Percentiles rank a stretch among this genome's conserved stretches.
phyloP scores from a whole-genome alignment of 1,140 invertebrate species.

The Anoplolepis gracilipes region DNA sequence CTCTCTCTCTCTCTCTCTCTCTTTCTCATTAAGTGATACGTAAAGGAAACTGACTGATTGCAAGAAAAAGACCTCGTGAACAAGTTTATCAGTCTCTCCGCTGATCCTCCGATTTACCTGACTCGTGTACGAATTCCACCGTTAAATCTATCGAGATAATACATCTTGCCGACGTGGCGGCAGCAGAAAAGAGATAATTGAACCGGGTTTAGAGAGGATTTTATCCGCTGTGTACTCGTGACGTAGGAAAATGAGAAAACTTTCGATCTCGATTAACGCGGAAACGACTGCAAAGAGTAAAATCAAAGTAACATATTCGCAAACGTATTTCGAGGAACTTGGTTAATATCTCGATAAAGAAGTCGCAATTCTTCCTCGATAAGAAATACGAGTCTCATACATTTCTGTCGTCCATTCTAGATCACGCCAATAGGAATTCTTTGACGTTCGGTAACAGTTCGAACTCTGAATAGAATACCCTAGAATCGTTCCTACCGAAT shows the following conservation, averaged over 20 bases:
- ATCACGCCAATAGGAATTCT: constrained; percentile 12
- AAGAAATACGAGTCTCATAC: not conserved
- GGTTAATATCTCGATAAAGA: not conserved
- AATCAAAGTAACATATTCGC: constrained; percentile 38
- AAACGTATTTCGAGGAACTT: not conserved
- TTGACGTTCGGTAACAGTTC: not conserved
- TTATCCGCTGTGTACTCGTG: constrained; percentile 12
- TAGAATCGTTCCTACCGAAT: not conserved
- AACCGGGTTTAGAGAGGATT: not conserved
- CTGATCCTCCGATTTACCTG: constrained; percentile 19
- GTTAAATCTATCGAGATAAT: constrained; percentile 30
- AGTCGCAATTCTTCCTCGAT: not conserved
- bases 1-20: no score
- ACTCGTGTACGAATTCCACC: not conserved
- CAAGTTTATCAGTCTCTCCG: not conserved
- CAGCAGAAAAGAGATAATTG: constrained; percentile 21
- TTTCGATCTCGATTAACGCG: constrained; percentile 61
- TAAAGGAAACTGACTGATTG: not conserved
- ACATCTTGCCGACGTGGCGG: not conserved
- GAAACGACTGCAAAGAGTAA: not conserved
- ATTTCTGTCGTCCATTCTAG: not conserved
- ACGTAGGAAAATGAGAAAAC: constrained; percentile 64
- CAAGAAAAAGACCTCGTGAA: not conserved
- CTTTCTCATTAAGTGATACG: not conserved
- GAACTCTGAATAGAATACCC: not conserved